Conservation (phyloP, 2,888 invertebrate genomes). For the Macrophya alboannulata region DNA sequence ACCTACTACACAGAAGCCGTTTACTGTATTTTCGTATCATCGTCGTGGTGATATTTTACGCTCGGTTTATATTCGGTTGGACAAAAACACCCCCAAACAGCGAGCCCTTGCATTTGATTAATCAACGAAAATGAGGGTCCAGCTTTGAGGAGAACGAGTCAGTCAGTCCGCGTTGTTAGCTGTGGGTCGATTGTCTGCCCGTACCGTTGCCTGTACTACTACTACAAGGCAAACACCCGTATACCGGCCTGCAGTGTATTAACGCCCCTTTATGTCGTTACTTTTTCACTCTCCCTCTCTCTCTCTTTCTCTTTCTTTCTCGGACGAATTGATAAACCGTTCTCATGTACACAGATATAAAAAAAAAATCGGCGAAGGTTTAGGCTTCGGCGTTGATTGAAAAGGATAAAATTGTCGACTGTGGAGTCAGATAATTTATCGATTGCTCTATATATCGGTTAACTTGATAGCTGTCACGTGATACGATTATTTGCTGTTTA, state of each 20-base stretch:
- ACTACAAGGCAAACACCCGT: conserved; percentile 21
- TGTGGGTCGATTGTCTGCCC: conserved; percentile 50
- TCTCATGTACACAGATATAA: neutral
- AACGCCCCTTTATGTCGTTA: conserved; percentile 4
- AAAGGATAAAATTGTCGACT: neutral
- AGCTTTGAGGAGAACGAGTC: conserved; percentile 45
- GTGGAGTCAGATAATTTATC: neutral
- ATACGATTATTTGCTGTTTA: neutral
- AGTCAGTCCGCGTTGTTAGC: conserved; percentile 2
- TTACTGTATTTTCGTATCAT: conserved; percentile 12
- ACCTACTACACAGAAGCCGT: neutral
- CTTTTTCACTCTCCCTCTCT: neutral
- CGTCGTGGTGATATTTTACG: conserved; percentile 2
- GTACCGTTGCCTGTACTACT: conserved; percentile 42
- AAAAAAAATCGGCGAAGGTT: neutral
- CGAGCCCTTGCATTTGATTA: conserved; percentile 49
- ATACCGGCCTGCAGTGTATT: neutral
- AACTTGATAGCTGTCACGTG: neutral
- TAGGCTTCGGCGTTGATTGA: neutral
- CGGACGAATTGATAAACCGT: neutral
- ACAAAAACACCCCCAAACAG: neutral
- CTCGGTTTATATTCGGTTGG: neutral
- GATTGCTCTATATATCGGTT: neutral
- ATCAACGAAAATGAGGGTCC: conserved; percentile 49
- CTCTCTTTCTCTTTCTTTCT: neutral